These are phyloP conservation scores for Pyrrhosoma nymphula DNA, from an alignment of 2,888 invertebrate genomes.

Conservation along the genomic window DNA sequence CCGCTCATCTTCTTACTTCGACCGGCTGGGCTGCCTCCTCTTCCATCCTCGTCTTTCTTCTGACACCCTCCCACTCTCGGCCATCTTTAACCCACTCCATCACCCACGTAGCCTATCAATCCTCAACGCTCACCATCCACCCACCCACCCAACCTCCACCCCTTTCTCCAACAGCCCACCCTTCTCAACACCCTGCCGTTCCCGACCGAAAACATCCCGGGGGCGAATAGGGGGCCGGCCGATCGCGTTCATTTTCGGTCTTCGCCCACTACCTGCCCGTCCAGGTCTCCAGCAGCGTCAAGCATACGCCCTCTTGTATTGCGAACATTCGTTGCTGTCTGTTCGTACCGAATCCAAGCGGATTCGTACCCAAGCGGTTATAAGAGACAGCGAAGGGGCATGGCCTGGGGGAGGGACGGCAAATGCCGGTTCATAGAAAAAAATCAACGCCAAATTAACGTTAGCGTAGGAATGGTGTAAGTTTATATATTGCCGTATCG, in stretches of 20 bases:
- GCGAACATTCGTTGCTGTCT: constrained; percentile 8
- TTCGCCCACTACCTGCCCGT: background rate
- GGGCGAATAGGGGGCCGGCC: background rate
- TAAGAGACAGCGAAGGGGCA: background rate
- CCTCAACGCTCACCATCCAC: background rate
- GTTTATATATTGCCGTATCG: too few species aligned
- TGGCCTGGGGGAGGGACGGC: background rate
- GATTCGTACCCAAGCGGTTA: too few species aligned
- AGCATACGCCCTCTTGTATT: background rate
- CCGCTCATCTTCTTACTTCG: background rate
- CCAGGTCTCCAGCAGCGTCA: background rate
- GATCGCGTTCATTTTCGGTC: background rate
- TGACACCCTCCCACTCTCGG: background rate
- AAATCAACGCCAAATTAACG: too few species aligned
- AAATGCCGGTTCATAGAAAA: too few species aligned
- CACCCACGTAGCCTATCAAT: background rate
- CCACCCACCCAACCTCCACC: background rate
- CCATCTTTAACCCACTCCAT: background rate
- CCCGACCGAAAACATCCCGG: background rate
- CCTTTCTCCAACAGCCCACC: background rate
- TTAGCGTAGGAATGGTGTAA: too few species aligned
- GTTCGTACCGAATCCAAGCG: background rate
- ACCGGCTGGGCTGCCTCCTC: background rate
- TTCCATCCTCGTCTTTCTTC: background rate
- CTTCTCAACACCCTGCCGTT: background rate